Base-by-base conservation (phyloP, 2,797 vertebrate species). In the Lagodon rhomboides region DNA sequence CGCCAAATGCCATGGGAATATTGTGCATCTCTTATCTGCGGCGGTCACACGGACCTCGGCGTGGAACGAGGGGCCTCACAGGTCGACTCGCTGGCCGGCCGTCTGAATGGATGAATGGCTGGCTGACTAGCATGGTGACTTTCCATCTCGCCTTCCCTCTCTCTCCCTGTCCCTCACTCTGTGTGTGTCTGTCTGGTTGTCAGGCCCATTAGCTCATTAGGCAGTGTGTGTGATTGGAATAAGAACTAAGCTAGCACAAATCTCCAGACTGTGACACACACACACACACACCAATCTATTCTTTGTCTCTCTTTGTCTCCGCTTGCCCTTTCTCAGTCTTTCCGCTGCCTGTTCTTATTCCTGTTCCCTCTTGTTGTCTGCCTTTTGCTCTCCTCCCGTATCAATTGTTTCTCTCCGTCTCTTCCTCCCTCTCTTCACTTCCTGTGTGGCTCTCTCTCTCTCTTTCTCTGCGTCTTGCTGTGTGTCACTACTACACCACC, bases 191-290 rank as follows among this genome's bases (percentile, higher is more conserved):
- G 80, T 87, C 89, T 90, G 89, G 60, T 88, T 92, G 92, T 93
- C 90, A 90, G 91, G 79, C 84, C 92, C 86, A 91, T 93, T 93
- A 93, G 90, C 91, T 92, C 92, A 92, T 93, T 93, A 91, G 81
- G 80, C 84, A 68, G 69, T 22, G 76, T 86, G 79, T 92, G 92
- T 93, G 93, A 94, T 92, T 91, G 85, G 92, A 94, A 93, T 94
- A 90, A 88, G 86, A 93, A 93, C 70, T 85, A 91, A 89, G 89
- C 82, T 62, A 82, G 67, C 73, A 75, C 84, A 88, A 87, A 88
- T 85, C 89, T 89, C 87, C 64, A 71, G 80, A 85, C 88, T 79
- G 78, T 86, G 79, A 83, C 81, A 86, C 82, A 85, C 72, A 79
- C 70, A 69, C 51, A 69, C 78, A 78, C 78, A 77, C 81, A 81